These are phyloP conservation scores for Tortricodes alternella DNA, from an alignment of 2,888 invertebrate genomes.

Conservation along the genomic window DNA sequence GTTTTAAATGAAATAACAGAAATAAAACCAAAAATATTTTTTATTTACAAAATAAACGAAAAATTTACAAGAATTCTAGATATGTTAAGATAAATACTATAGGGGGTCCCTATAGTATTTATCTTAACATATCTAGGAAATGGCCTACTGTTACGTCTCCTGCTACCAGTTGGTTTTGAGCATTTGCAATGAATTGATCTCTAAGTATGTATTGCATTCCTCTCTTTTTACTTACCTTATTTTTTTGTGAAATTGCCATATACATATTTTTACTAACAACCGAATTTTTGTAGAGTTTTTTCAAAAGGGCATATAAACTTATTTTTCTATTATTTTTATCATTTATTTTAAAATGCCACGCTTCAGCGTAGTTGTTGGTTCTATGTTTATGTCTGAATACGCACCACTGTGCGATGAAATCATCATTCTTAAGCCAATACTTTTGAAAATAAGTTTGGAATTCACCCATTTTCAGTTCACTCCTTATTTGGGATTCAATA, in stretches of 20 bases:
- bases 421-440: too few relatives aligned
- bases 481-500: too few relatives aligned
- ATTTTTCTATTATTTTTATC: not conserved
- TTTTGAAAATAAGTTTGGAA: too few relatives aligned
- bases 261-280: not conserved
- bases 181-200: slow-evolving; percentile 1
- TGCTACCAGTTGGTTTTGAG: not conserved
- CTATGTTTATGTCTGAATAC: not conserved
- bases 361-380: slow-evolving; percentile 4
- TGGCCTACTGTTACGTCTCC: not conserved
- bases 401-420: not conserved
- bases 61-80: too few relatives aligned
- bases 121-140: not conserved
- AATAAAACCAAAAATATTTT: too few relatives aligned
- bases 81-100: too few relatives aligned
- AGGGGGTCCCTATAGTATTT: too few relatives aligned
- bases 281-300: not conserved
- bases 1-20: too few relatives aligned
- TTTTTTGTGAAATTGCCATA: not conserved
- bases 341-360: slow-evolving; percentile 8
- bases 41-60: too few relatives aligned
- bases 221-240: not conserved
- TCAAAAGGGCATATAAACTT: not conserved
- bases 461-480: not conserved
- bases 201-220: not conserved